Evolutionary conservation across 2,888 invertebrate species (phyloP), one percentile per base, ranked within the genome.

Genomic region (Lobophora halterata): DNA sequence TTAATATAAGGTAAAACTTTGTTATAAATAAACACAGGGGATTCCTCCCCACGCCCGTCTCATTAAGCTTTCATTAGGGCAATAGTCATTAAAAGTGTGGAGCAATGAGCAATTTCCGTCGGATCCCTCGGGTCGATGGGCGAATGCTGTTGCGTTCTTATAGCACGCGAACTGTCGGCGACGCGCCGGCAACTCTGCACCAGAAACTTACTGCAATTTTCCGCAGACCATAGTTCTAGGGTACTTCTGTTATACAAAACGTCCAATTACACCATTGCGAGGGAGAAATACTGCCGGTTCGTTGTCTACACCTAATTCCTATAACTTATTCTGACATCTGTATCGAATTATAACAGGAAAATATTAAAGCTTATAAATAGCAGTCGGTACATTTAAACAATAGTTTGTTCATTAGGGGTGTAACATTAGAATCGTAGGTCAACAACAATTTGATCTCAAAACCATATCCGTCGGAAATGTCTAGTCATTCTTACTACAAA

Each of bases 21-120:
- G 5, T 17, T 2, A 3, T 6, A 49, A 45, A 43, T 28, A 42
- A 38, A 33, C 28, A 36, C n/a, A 34, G 19, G 11, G 34, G 27
- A 40, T 44, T 44, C 33, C 37, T 52, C 55, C 64, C 50, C 60
- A 63, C 50, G 65, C 58, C n/a, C 55, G 62, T 61, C 68, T 78
- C 82, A 81, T 83, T 80, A 81, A 74, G 74, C 75, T 76, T 73
- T 73, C 76, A 80, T 79, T 70, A 73, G 60, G 78, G 78, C 79
- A 74, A 68, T 63, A 58, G 60, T 74, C 70, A 79, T 83, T 83
- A 83, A 77, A 79, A 74, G 70, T 68, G 71, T 66, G 68, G 63
- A 64, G 73, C 78, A 82, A 83, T 65, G 75, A 79, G 77, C 68
- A 65, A 72, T 79, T 81, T 85, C 83, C 85, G 79, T 46, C 58